These are phyloP conservation scores for Eupithecia centaureata DNA, from an alignment of 2,888 invertebrate species.

Conservation along the genomic window DNA sequence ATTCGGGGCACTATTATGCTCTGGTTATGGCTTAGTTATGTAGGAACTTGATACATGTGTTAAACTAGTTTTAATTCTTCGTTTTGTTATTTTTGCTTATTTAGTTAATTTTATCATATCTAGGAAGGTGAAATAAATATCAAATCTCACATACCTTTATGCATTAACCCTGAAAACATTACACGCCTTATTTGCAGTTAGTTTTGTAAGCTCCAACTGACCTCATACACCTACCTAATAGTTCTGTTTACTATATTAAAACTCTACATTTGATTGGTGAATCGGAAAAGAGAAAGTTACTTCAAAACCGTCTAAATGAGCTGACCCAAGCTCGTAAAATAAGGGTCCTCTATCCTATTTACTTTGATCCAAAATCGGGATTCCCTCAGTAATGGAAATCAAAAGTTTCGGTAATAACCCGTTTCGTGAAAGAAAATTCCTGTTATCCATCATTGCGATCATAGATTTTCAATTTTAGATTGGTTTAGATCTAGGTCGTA, in stretches of 20 bases:
- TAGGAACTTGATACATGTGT: too few relatives aligned
- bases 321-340: slow-evolving; percentile 34
- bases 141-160: too few relatives aligned
- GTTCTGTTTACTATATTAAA: slow-evolving; percentile 26
- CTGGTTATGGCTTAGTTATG: too few relatives aligned
- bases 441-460: slow-evolving; percentile 4
- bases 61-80: too few relatives aligned
- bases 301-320: slow-evolving; percentile 31
- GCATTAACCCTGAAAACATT: neutral
- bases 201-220: neutral
- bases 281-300: slow-evolving; percentile 26
- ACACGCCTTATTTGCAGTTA: neutral
- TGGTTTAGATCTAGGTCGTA: neutral
- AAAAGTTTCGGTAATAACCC: slow-evolving; percentile 30
- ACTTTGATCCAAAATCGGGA: slow-evolving; percentile 34
- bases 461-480: slow-evolving; percentile 14
- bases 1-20: too few relatives aligned
- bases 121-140: neutral
- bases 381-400: slow-evolving; percentile 31
- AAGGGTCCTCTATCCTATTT: slow-evolving; percentile 35
- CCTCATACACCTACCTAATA: slow-evolving; percentile 6
- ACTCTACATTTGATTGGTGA: slow-evolving; percentile 30
- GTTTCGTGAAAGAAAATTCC: slow-evolving; percentile 15
- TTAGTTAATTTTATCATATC: too few relatives aligned
- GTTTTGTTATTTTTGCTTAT: too few relatives aligned